Evolutionary conservation across 2,113 vertebrate species (phyloP).

Genomic region (Phalacrocorax aristotelis): DNA sequence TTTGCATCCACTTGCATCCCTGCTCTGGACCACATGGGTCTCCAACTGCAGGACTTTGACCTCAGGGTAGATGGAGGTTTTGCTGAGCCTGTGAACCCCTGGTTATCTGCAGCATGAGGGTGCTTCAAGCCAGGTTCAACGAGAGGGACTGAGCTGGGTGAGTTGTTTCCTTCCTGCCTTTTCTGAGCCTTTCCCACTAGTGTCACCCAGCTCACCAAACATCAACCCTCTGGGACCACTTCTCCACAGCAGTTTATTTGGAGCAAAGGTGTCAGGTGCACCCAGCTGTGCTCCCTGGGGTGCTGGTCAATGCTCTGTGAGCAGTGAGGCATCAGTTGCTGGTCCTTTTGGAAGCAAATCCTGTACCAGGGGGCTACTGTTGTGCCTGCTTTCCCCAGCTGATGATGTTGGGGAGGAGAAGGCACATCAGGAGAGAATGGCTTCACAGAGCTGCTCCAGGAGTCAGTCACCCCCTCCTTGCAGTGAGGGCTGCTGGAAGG

Average conservation of each 20-base stretch:
- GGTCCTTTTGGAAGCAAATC: neutral
- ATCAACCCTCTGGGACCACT: neutral
- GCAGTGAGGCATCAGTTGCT: neutral
- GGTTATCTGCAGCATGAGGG: fast-evolving
- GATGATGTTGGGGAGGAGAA: neutral
- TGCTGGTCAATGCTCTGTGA: neutral
- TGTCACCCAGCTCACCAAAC: neutral
- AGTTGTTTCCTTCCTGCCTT: neutral
- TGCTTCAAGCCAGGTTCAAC: neutral
- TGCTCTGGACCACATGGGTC: neutral
- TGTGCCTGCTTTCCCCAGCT: neutral
- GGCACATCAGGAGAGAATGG: neutral
- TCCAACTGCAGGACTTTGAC: neutral
- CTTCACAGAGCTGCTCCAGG: neutral
- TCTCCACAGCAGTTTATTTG: fast-evolving
- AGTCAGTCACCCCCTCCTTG: neutral
- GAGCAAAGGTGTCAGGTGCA: neutral
- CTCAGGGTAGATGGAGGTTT: neutral
- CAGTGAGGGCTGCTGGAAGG: neutral
- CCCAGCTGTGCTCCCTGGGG: fast-evolving
- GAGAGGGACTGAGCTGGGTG: too few relatives aligned
- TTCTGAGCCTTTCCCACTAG: neutral
- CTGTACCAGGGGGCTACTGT: neutral
- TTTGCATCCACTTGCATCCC: neutral
- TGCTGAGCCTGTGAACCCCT: neutral